Percentiles rank a stretch among this genome's conserved stretches.
Conservation (phyloP, 2,888 invertebrate species). For the Chelonus formosanus region DNA sequence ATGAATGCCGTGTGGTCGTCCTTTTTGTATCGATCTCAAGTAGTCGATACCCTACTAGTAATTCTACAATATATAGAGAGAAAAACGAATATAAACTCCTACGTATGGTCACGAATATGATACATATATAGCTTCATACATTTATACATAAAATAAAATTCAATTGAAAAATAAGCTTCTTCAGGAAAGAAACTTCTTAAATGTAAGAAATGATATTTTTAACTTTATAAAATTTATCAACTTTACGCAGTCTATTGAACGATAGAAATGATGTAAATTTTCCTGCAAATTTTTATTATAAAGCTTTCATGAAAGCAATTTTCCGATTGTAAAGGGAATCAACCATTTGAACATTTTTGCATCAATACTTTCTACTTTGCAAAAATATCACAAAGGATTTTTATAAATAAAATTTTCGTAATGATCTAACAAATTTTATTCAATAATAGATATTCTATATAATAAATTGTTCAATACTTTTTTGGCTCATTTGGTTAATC, state of each 20-base stretch:
- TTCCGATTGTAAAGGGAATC: too few species aligned
- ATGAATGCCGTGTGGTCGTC: conserved; percentile 33
- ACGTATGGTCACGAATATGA: too few species aligned
- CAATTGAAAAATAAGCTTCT: conserved; percentile 2
- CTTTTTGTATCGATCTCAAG: conserved; percentile 36
- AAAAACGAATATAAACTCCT: too few species aligned
- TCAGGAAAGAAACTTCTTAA: neutral
- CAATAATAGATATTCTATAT: too few species aligned
- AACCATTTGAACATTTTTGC: too few species aligned
- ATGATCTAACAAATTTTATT: too few species aligned
- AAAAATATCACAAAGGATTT: too few species aligned
- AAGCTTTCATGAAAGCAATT: neutral
- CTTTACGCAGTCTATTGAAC: conserved; percentile 7
- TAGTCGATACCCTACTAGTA: conserved; percentile 35
- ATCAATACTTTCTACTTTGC: too few species aligned
- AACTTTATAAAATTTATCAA: conserved; percentile 28
- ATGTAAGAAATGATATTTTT: conserved; percentile 17
- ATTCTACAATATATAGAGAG: neutral
- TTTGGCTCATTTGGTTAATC: too few species aligned
- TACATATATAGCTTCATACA: too few species aligned
- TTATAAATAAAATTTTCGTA: too few species aligned
- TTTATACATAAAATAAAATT: neutral
- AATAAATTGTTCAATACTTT: too few species aligned
- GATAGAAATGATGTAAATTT: conserved; percentile 11
- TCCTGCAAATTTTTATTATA: neutral